Conservation (phyloP, 1,140 invertebrate genomes). For the Philopotamus ludificatus region DNA sequence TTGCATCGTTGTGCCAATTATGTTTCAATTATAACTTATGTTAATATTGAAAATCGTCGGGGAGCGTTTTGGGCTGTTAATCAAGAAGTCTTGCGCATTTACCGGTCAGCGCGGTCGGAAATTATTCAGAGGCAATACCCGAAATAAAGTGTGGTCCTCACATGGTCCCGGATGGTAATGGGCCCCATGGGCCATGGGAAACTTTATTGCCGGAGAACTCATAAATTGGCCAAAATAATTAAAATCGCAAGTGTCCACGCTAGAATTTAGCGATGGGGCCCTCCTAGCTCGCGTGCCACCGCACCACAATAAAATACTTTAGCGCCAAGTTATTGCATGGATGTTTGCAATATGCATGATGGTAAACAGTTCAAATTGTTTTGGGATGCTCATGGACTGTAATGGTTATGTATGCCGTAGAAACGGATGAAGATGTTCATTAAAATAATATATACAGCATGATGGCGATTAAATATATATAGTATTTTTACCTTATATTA, state of each 20-base stretch:
- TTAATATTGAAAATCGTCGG: too few species aligned
- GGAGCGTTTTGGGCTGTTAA: conserved; percentile 14
- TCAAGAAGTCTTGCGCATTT: neutral
- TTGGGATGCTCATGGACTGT: too few species aligned
- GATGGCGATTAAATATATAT: too few species aligned
- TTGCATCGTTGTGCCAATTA: too few species aligned
- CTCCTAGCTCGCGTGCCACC: neutral
- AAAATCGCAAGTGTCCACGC: conserved; percentile 36
- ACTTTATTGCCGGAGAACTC: conserved; percentile 37
- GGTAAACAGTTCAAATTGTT: too few species aligned
- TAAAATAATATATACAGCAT: too few species aligned
- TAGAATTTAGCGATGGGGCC: conserved; percentile 8
- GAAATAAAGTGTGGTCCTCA: conserved; percentile 21
- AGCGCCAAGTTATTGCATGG: too few species aligned
- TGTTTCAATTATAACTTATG: too few species aligned
- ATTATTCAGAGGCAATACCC: conserved; percentile 36
- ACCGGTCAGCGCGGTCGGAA: conserved; percentile 14
- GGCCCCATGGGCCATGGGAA: conserved; percentile 23
- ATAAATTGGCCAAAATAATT: conserved; percentile 42
- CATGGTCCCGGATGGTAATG: conserved; percentile 30
- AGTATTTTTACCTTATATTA: too few species aligned
- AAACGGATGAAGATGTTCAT: too few species aligned
- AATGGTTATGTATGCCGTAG: too few species aligned
- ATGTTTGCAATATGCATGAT: too few species aligned
- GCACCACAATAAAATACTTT: conserved; percentile 12